Evolutionary conservation across 1,140 invertebrate species (phyloP), one percentile per base, ranked within the genome.

Genomic region (Saccostrea glomerata): DNA sequence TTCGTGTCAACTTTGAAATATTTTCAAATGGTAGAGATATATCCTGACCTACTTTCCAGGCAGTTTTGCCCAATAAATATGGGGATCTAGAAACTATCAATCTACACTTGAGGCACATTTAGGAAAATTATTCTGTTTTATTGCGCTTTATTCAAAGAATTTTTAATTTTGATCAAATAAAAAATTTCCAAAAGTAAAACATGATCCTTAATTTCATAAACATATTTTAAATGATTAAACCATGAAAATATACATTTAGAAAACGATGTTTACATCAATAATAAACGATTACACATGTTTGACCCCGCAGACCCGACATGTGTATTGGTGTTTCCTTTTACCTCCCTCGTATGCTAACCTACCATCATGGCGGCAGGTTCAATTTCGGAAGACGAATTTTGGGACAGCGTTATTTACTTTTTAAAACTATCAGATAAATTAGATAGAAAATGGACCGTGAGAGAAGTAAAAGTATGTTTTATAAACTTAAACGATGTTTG

Each of bases 41-140:
- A 89, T 90, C 90, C 83, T 93, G 92, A 93, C 92, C 92, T 93
- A 93, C 89, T 90, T 93, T 90, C 89, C 84, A 90, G 89, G 90
- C 88, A 89, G 89, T 90, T 90, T 92, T 89, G 90, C 92, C 91
- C 91, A 92, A 93, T 93, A 92, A 88, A 90, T 91, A 90, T 89
- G 90, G 92, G 87, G 89, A 89, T 90, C 92, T 92, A 90, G 91
- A 93, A 92, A 93, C 92, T 70, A 88, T 40, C 77, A 83, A 54
- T 84, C 63, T 55, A 85, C 84, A 23, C 36, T 56, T 56, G 84
- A 85, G 84, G 84, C 84, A 56, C 84, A 58, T n/a, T 7, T n/a
- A 63, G 84, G 84, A 82, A 66, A 84, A 23, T 15, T 25, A 36
- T 15, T 30, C 11, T 30, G 25, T 30, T 77, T 77, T 77, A 77